phyloP scores from a whole-genome alignment of 2,797 vertebrate species.

The Anas georgica region DNA sequence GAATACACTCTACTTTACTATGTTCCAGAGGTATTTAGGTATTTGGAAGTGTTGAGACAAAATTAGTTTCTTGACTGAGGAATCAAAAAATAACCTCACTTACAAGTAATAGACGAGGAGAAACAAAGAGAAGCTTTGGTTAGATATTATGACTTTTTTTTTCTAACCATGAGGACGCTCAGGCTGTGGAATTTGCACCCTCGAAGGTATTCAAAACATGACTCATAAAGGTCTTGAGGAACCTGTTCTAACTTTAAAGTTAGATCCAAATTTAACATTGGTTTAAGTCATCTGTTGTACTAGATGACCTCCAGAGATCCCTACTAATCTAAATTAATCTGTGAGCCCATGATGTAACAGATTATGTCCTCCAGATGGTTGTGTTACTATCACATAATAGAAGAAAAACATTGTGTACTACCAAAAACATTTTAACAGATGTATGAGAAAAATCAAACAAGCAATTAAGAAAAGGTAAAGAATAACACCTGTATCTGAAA shows the following conservation, averaged over 20 bases:
- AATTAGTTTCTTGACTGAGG: not conserved
- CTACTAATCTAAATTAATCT: not conserved
- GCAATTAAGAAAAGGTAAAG: not conserved
- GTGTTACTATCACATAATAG: not conserved
- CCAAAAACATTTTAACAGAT: not conserved
- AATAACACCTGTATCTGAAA: not conserved
- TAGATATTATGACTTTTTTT: not conserved
- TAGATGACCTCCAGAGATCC: not conserved
- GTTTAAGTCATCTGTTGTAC: not conserved
- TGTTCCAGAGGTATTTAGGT: not conserved
- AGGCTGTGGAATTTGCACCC: accelerated
- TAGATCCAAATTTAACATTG: not conserved
- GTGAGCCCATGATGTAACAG: not conserved
- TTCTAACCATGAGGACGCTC: not conserved
- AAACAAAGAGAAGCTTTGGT: not conserved
- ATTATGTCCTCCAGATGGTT: not conserved
- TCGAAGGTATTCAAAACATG: not conserved
- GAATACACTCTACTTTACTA: not conserved
- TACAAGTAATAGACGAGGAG: not conserved
- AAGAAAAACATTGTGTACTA: not conserved
- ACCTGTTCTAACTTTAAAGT: not conserved
- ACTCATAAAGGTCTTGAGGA: not conserved
- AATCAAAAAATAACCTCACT: not conserved
- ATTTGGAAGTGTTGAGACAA: not conserved
- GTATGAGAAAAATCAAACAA: not conserved